These are phyloP conservation scores for Sphaerophoria rueppellii DNA, from an alignment of 2,888 invertebrate genomes.

Conservation along the genomic window DNA sequence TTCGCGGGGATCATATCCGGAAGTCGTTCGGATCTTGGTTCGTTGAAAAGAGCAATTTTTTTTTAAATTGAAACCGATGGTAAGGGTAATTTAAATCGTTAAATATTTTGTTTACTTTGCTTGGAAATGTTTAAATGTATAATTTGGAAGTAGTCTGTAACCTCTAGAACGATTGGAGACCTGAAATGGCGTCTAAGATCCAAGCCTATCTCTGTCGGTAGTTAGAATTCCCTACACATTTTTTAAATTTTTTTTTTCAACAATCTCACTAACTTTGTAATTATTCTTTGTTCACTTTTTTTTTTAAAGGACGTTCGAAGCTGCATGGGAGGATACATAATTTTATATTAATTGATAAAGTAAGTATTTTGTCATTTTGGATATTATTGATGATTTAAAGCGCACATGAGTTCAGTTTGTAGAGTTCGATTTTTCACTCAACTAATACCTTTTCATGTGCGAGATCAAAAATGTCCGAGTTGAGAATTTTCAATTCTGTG, in stretches of 20 bases:
- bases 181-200: slow-evolving; percentile 75
- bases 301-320: not conserved
- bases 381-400: not conserved
- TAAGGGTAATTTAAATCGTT: not conserved
- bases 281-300: not conserved
- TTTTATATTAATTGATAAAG: slow-evolving; percentile 5
- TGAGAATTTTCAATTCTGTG: not conserved
- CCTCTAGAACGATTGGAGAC: slow-evolving; percentile 56
- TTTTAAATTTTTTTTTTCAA: not conserved
- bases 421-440: not conserved
- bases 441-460: slow-evolving; percentile 10
- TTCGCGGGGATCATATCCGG: not conserved
- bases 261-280: not conserved
- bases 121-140: not conserved
- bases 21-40: not conserved
- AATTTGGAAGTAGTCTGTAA: not conserved
- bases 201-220: slow-evolving; percentile 75
- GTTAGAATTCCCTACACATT: slow-evolving; percentile 45
- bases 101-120: not conserved
- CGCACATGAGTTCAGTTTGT: slow-evolving; percentile 24
- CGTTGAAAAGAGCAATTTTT: not conserved
- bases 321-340: slow-evolving; percentile 7
- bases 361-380: not conserved
- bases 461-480: slow-evolving; percentile 31
- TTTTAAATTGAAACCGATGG: not conserved